Conservation (phyloP, 92 coral and sea anemone species). For the Paramuricea clavata region DNA sequence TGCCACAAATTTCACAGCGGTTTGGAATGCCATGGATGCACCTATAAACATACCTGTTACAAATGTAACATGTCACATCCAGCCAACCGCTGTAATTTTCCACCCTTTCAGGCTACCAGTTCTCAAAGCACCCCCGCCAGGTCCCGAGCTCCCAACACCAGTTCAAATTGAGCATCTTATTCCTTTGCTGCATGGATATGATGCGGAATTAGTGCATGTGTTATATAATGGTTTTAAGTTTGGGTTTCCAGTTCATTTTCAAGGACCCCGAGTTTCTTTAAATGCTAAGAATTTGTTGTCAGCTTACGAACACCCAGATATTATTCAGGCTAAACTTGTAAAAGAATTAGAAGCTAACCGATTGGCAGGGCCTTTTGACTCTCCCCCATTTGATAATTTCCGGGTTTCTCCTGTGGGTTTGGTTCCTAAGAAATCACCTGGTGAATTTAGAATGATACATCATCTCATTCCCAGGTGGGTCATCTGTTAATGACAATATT, state of each 20-base stretch:
- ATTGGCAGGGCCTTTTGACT: slow-evolving; percentile 61
- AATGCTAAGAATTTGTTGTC: slow-evolving; percentile 23
- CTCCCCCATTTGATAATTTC: slow-evolving; percentile 65
- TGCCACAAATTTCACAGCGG: no score
- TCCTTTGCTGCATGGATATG: slow-evolving; percentile 16
- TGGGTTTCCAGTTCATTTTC: slow-evolving; percentile 39
- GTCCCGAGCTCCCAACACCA: slow-evolving; percentile 41
- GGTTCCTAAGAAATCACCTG: no score
- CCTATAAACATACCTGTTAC: no score
- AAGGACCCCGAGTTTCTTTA: neutral
- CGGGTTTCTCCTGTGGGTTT: neutral
- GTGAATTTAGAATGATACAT: slow-evolving; percentile 45
- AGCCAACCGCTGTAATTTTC: no score
- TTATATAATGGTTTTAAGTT: neutral
- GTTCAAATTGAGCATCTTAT: neutral
- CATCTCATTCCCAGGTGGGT: slow-evolving; percentile 53
- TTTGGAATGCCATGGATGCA: no score
- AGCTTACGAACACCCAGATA: slow-evolving; percentile 16
- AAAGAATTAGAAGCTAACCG: slow-evolving; percentile 65
- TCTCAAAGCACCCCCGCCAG: no score
- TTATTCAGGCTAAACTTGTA: slow-evolving; percentile 54
- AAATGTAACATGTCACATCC: no score
- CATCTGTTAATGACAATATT: slow-evolving; percentile 60
- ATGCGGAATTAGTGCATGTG: neutral
- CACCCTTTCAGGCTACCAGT: no score